Percentiles rank a stretch among this genome's conserved stretches.
Conservation (phyloP, 2,113 vertebrate species). For the Heterochromis multidens region DNA sequence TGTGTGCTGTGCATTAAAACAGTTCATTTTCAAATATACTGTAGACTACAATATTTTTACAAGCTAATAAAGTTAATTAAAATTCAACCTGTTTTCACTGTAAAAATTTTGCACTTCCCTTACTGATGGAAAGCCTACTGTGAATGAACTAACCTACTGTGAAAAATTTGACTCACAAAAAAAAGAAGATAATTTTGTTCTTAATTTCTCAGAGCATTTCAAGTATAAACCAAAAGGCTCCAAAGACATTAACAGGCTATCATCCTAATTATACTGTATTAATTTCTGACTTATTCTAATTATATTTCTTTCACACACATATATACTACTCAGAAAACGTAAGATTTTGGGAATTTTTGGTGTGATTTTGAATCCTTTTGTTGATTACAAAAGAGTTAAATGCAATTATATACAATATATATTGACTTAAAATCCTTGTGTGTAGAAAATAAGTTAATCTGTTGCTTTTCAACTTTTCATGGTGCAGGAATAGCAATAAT, state of each 20-base stretch:
- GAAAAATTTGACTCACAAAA: neutral
- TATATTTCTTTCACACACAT: neutral
- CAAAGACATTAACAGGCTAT: neutral
- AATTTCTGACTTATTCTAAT: neutral
- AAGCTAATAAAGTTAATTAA: neutral
- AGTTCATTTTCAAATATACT: neutral
- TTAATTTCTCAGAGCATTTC: too few relatives aligned
- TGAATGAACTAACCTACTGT: neutral
- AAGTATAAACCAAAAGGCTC: neutral
- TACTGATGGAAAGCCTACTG: neutral
- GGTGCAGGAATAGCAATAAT: too few relatives aligned
- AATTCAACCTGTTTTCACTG: neutral
- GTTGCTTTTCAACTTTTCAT: too few relatives aligned
- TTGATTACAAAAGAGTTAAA: too few relatives aligned
- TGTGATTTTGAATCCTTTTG: neutral
- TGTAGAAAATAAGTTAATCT: too few relatives aligned
- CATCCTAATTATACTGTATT: neutral
- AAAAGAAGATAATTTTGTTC: neutral
- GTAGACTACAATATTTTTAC: fast-evolving
- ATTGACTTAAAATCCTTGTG: too few relatives aligned
- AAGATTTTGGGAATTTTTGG: neutral
- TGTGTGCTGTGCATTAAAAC: neutral
- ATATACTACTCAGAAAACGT: neutral
- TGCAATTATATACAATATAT: too few relatives aligned
- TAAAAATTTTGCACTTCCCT: neutral